Evolutionary conservation across 1,140 invertebrate genomes (phyloP).

Genomic region (Diorhabda carinulata): DNA sequence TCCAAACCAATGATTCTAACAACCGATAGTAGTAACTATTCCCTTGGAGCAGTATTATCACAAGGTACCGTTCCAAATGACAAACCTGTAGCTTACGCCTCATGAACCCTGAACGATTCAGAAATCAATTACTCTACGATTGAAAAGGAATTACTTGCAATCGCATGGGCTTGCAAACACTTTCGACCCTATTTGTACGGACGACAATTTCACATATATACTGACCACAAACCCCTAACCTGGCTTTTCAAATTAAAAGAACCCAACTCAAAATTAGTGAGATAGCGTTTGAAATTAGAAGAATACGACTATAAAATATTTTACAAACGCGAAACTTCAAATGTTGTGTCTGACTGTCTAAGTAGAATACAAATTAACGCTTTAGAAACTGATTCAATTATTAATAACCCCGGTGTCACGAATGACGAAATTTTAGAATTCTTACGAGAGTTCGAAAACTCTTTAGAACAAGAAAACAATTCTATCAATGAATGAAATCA

Average conservation of each 20-base stretch:
- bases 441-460: too few species aligned
- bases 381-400: too few species aligned
- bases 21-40: conserved; percentile 40
- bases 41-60: conserved; percentile 11
- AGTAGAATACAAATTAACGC: too few species aligned
- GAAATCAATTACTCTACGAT: conserved; percentile 27
- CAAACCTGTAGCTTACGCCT: conserved; percentile 39
- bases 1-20: conserved; percentile 39
- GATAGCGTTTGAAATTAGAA: background rate
- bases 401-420: too few species aligned
- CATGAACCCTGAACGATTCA: background rate
- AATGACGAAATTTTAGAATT: too few species aligned
- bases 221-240: background rate
- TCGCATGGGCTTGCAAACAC: background rate
- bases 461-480: too few species aligned
- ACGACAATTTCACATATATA: too few species aligned
- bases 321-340: background rate
- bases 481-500: too few species aligned
- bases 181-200: background rate
- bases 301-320: conserved; percentile 8
- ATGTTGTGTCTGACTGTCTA: too few species aligned
- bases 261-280: conserved; percentile 3
- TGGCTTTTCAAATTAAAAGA: background rate
- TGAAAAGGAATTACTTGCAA: conserved; percentile 40
- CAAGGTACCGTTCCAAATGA: conserved; percentile 33